These are phyloP conservation scores for Littorina saxatilis DNA, from an alignment of 1,140 invertebrate genomes.

Conservation along the genomic window DNA sequence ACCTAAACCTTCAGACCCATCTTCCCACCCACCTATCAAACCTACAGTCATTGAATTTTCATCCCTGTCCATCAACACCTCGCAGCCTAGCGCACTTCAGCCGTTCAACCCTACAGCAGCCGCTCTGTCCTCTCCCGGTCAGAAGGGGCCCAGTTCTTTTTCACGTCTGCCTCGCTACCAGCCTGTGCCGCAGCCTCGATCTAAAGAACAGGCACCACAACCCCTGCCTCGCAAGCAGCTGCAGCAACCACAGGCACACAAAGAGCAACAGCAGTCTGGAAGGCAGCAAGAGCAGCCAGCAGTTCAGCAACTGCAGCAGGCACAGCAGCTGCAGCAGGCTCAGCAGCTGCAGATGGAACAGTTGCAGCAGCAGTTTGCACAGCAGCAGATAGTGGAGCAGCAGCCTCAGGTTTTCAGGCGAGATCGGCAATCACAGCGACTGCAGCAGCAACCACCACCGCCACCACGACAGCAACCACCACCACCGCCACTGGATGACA, in stretches of 20 bases:
- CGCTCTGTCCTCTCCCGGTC: too few relatives aligned
- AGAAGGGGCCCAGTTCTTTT: not conserved
- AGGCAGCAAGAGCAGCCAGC: not conserved
- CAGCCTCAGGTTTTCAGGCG: too few relatives aligned
- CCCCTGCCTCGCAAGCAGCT: not conserved
- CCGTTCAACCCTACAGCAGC: too few relatives aligned
- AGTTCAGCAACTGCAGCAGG: not conserved
- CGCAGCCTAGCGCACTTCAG: too few relatives aligned
- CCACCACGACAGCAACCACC: not conserved
- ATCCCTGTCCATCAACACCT: too few relatives aligned
- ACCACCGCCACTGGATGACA: too few relatives aligned
- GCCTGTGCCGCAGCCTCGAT: not conserved
- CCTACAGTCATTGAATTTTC: too few relatives aligned
- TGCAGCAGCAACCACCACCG: not conserved
- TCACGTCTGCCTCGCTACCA: conserved; percentile 16
- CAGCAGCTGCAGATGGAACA: not conserved
- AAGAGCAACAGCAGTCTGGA: not conserved
- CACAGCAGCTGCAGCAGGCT: not conserved
- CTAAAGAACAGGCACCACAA: not conserved
- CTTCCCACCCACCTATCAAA: too few relatives aligned
- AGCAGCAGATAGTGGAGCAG: not conserved
- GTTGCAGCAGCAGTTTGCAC: not conserved
- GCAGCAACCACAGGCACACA: not conserved
- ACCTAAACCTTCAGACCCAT: too few relatives aligned
- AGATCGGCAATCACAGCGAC: not conserved